Percentiles rank a stretch among this genome's conserved stretches.
Conservation (phyloP, 2,113 vertebrate genomes). For the Tamias sibiricus region DNA sequence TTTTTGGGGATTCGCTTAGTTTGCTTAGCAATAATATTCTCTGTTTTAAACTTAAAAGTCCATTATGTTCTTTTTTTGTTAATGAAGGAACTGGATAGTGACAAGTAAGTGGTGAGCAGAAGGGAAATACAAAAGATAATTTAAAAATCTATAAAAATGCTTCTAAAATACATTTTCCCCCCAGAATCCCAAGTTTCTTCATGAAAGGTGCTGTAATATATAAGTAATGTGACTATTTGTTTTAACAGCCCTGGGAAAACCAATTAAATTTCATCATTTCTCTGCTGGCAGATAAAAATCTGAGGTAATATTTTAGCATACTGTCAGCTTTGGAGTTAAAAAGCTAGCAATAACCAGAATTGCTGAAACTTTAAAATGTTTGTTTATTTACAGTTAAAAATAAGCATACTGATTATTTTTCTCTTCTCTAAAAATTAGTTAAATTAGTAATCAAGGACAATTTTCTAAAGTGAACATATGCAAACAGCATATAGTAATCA, state of each 20-base stretch:
- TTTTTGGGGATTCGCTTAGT: too few relatives aligned
- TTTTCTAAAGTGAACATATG: conserved; percentile 27
- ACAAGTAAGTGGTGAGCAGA: background rate
- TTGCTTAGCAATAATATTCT: too few relatives aligned
- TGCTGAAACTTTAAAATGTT: background rate
- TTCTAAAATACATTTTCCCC: background rate
- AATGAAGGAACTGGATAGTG: background rate
- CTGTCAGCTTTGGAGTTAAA: background rate
- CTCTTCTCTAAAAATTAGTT: conserved; percentile 23
- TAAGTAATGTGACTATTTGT: background rate
- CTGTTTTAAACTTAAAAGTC: background rate
- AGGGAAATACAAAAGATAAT: background rate
- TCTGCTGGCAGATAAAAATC: background rate
- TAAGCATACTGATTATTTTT: background rate
- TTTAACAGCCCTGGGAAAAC: background rate
- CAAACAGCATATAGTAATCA: background rate
- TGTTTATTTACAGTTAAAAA: conserved; percentile 15
- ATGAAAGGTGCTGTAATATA: background rate
- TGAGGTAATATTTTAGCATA: background rate
- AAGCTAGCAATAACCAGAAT: background rate
- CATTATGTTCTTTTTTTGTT: background rate
- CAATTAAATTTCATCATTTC: background rate
- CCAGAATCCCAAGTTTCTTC: background rate
- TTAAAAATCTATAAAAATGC: background rate
- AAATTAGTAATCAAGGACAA: conserved; percentile 23